phyloP scores from a whole-genome alignment of 2,888 invertebrate species.

The Cataglyphis altisquamis region DNA sequence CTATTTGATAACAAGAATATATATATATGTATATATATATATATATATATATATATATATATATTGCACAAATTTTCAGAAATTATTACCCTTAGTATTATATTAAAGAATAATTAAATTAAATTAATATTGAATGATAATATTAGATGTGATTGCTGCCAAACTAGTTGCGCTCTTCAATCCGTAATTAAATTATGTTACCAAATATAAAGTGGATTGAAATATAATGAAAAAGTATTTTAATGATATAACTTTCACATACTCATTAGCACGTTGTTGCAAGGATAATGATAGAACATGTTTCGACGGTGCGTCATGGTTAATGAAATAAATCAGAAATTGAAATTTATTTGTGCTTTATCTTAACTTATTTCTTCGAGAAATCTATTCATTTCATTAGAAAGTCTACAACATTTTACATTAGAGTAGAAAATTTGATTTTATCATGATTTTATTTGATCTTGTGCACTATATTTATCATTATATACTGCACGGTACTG shows the following conservation, averaged over 20 bases:
- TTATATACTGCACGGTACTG: background rate
- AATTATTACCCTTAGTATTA: constrained; percentile 1
- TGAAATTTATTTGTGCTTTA: background rate
- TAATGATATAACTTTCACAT: constrained; percentile 65
- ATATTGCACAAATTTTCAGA: background rate
- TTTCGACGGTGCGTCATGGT: background rate
- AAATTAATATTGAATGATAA: constrained; percentile 5
- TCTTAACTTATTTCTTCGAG: background rate
- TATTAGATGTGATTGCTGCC: background rate
- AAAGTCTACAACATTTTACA: background rate
- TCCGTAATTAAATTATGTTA: constrained; percentile 35
- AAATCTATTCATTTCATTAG: background rate
- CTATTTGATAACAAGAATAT: background rate
- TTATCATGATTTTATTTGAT: background rate
- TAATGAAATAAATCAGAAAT: constrained; percentile 8
- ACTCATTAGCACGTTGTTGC: constrained; percentile 23
- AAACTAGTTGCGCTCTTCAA: constrained; percentile 31
- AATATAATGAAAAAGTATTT: constrained; percentile 60
- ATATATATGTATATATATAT: no score
- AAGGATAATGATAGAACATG: constrained; percentile 43
- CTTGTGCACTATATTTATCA: background rate
- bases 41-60: background rate
- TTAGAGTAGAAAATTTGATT: background rate
- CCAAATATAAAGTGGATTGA: constrained; percentile 5
- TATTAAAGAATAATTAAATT: background rate